A percentile compares a stretch with the other conserved stretches of the same genome.
phyloP scores from a whole-genome alignment of 2,797 vertebrate genomes.

The Hemibagrus guttatus region DNA sequence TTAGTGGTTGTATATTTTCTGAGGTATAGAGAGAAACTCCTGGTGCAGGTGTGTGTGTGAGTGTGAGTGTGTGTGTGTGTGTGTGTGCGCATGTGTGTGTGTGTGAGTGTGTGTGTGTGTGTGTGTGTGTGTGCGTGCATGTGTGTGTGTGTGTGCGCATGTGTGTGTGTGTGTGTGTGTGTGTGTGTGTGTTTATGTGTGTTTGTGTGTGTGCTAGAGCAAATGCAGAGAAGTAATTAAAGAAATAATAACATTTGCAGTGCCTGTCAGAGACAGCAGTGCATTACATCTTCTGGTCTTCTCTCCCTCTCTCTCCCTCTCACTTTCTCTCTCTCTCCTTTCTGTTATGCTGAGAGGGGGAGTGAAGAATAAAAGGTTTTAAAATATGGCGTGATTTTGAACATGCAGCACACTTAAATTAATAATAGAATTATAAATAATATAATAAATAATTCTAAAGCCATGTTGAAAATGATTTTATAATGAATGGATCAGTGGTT shows the following conservation, averaged over 20 bases:
- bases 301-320: conserved; percentile 19
- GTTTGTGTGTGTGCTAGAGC: neutral
- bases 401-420: neutral
- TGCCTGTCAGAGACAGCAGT: conserved; percentile 23
- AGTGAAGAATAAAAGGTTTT: conserved; percentile 16
- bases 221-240: neutral
- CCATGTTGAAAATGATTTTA: neutral
- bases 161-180: neutral
- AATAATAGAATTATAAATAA: neutral
- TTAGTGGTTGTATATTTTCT: conserved; percentile 33
- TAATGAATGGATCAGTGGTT: neutral
- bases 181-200: conserved; percentile 15
- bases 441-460: neutral
- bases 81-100: neutral
- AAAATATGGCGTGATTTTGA: neutral
- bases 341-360: neutral
- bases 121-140: neutral
- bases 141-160: neutral
- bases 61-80: conserved; percentile 28
- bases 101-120: conserved; percentile 9
- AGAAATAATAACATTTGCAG: conserved; percentile 22
- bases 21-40: neutral
- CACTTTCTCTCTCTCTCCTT: neutral
- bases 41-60: neutral
- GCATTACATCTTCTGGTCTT: conserved; percentile 5